These are phyloP conservation scores for Actenoides hombroni DNA, from an alignment of 2,113 vertebrate genomes.

Conservation along the genomic window DNA sequence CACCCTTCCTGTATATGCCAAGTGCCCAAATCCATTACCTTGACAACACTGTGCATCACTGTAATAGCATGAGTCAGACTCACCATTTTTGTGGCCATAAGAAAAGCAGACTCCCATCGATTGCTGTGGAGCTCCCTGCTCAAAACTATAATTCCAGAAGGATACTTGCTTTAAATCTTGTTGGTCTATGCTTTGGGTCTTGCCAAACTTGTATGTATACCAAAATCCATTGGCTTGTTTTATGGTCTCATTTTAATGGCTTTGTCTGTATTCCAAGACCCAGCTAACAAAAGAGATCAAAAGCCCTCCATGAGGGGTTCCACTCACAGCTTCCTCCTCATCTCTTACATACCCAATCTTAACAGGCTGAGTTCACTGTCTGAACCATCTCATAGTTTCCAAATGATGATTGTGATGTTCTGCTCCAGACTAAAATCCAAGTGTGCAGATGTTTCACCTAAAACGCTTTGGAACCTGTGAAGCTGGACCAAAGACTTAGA, in stretches of 20 bases:
- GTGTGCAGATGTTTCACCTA: neutral
- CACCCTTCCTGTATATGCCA: neutral
- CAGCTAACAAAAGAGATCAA: slow-evolving; percentile 19
- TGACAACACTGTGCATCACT: slow-evolving; percentile 62
- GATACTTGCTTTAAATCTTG: slow-evolving; percentile 30
- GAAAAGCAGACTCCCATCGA: slow-evolving; percentile 55
- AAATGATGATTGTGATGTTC: neutral
- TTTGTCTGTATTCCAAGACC: neutral
- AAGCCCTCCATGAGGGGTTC: neutral
- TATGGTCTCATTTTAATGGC: slow-evolving; percentile 24
- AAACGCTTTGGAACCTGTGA: neutral
- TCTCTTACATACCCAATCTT: neutral
- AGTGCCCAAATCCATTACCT: slow-evolving; percentile 60
- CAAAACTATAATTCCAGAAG: slow-evolving; percentile 32
- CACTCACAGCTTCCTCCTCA: neutral
- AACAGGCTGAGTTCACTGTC: neutral
- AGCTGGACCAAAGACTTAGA: neutral
- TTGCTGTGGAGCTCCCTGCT: slow-evolving; percentile 1
- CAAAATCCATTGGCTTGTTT: slow-evolving; percentile 26
- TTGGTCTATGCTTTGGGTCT: neutral
- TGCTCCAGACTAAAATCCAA: neutral
- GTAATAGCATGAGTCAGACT: slow-evolving; percentile 40
- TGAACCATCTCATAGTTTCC: neutral
- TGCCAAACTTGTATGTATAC: neutral
- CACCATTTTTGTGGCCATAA: neutral